Base-by-base conservation (phyloP, 2,888 invertebrate genomes). In the Torymus tubicola region DNA sequence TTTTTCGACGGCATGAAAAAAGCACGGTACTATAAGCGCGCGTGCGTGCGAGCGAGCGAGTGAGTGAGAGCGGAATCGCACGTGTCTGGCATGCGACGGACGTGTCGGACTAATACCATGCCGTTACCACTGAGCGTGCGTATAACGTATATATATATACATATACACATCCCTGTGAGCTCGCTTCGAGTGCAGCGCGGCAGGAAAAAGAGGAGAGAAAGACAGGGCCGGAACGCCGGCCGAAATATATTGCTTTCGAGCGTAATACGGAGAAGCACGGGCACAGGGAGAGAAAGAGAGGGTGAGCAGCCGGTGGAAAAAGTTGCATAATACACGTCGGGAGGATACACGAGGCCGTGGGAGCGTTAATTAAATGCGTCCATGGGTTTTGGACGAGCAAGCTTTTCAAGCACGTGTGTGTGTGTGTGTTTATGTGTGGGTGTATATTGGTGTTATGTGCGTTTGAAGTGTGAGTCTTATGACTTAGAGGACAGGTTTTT, bases 201-300 rank as follows among this genome's bases (percentile, higher is more conserved):
- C 11, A 12, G 50, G n/a, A n/a, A 65, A 65, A 18, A 18, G 60
- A 50, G 4, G 24, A 42, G 21, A 65, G 42, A 55, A 74, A 42
- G n/a, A 16, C 57, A 24, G 24, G 0, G 55, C 14, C 64, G 57
- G 61, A 52, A 24, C 18, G n/a, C 60, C 10, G 55, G 11, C 12
- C 52, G 24, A 58, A 78, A 78, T 71, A 71, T 76, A 76, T 76
- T 69, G 76, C 68, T 69, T 71, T 65, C 52, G 64, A 64, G 71
- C 16, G 77, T 64, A 42, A 70, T 70, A 60, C 57, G 55, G 31
- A 31, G 31, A 31, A 31, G 31, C 31, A 31, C 31, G 5, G 31
- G 63, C 16, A 57, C 24, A 42, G 60, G 10, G 50, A 3, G 14
- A 2, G 31, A n/a, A 2, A 21, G 21, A 21, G 21, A 21, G 21